phyloP scores from a whole-genome alignment of 2,113 vertebrate species.

The Lasiurus cinereus region DNA sequence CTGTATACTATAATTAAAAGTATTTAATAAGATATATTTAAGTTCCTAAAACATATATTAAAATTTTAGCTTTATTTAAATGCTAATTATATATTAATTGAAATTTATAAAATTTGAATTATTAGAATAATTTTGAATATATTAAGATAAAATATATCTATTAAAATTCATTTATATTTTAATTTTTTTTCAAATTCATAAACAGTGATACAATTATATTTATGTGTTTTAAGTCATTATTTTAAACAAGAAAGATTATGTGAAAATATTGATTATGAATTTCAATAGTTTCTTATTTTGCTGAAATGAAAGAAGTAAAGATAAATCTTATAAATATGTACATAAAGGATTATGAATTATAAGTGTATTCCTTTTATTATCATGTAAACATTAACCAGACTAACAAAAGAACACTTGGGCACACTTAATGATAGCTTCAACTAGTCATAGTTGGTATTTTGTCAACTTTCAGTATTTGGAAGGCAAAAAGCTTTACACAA shows the following conservation, averaged over 20 bases:
- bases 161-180: background rate
- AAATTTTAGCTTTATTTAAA: constrained; percentile 36
- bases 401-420: background rate
- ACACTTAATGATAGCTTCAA: background rate
- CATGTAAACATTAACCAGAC: background rate
- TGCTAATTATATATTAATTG: background rate
- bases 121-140: background rate
- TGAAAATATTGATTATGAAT: background rate
- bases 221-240: background rate
- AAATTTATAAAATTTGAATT: background rate
- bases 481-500: constrained; percentile 5
- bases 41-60: background rate
- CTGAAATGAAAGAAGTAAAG: background rate
- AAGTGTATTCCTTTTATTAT: background rate
- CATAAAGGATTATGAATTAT: background rate
- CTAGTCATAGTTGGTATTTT: background rate
- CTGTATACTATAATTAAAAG: constrained; percentile 15
- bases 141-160: background rate
- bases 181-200: constrained; percentile 20
- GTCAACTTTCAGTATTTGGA: background rate
- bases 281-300: background rate
- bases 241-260: background rate
- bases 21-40: background rate
- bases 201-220: background rate
- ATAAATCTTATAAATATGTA: background rate